These are phyloP conservation scores for Cecropterus lyciades DNA, from an alignment of 1,140 invertebrate species.

Conservation along the genomic window DNA sequence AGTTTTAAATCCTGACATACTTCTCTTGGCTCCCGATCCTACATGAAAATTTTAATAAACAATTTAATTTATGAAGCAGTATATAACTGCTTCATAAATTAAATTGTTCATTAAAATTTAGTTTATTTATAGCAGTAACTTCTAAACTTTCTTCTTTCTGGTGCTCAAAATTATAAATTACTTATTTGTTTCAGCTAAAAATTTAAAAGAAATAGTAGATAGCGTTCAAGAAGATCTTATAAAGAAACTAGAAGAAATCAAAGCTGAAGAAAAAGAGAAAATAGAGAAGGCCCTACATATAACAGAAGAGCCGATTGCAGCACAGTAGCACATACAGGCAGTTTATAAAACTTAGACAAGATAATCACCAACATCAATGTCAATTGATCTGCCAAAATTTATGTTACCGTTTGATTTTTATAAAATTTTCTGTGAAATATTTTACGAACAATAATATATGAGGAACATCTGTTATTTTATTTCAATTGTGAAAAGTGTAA, in stretches of 20 bases:
- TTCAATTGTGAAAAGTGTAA: no score
- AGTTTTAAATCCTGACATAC: no score
- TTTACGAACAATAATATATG: neutral
- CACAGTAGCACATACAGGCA: slow-evolving; percentile 28
- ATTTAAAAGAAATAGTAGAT: slow-evolving; percentile 78
- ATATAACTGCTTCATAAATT: no score
- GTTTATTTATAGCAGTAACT: no score
- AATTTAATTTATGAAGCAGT: no score
- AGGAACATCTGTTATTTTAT: slow-evolving; percentile 21
- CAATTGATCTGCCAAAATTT: slow-evolving; percentile 11
- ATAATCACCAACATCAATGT: slow-evolving; percentile 9
- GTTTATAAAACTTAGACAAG: slow-evolving; percentile 29
- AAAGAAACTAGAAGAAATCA: slow-evolving; percentile 70
- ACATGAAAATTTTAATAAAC: no score
- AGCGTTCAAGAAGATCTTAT: slow-evolving; percentile 76
- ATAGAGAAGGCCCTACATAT: slow-evolving; percentile 35
- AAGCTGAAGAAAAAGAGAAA: slow-evolving; percentile 54
- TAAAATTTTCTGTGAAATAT: slow-evolving; percentile 16
- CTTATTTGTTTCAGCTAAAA: slow-evolving; percentile 65
- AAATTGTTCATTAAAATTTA: no score
- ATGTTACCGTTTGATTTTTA: neutral
- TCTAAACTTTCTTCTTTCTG: no score
- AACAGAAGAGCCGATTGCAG: slow-evolving; percentile 27
- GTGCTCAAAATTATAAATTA: no score
- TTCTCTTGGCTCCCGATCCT: no score